Evolutionary conservation across 2,797 vertebrate species (phyloP).

Genomic region (Gymnopithys bicolor): DNA sequence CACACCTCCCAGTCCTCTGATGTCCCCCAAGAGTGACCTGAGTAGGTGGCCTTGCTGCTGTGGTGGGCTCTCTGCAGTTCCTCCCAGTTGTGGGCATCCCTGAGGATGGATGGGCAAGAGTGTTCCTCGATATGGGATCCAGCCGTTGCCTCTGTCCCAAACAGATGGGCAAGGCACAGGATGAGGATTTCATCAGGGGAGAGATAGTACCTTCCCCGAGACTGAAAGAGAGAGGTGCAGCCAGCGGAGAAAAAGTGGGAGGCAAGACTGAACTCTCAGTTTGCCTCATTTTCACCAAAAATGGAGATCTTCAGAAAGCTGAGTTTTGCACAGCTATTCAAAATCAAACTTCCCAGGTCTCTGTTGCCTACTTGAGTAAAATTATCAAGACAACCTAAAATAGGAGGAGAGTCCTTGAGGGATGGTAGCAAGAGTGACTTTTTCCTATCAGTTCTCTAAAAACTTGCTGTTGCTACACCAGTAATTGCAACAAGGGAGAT

Average conservation of each 20-base stretch:
- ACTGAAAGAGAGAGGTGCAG: neutral
- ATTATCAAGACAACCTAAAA: neutral
- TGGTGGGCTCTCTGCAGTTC: neutral
- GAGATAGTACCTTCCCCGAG: neutral
- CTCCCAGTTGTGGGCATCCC: neutral
- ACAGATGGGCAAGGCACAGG: neutral
- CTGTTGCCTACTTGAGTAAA: neutral
- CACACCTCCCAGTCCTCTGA: neutral
- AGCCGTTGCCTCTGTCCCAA: neutral
- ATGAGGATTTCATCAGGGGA: neutral
- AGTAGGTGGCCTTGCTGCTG: neutral
- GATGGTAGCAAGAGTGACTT: neutral
- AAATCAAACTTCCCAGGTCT: neutral
- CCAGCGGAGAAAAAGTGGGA: neutral
- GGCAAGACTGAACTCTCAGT: neutral
- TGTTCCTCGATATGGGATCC: neutral
- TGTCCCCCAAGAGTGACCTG: too few species aligned
- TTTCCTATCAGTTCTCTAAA: slow-evolving; percentile 3
- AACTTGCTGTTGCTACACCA: neutral
- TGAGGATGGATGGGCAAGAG: neutral
- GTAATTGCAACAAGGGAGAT: neutral
- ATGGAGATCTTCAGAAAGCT: neutral
- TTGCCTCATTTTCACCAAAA: neutral
- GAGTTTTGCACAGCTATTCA: neutral
- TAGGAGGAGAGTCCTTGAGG: slow-evolving; percentile 28